Evolutionary conservation across 2,888 invertebrate genomes (phyloP), one percentile per base, ranked within the genome.

Genomic region (Archaeoteleia sp.): DNA sequence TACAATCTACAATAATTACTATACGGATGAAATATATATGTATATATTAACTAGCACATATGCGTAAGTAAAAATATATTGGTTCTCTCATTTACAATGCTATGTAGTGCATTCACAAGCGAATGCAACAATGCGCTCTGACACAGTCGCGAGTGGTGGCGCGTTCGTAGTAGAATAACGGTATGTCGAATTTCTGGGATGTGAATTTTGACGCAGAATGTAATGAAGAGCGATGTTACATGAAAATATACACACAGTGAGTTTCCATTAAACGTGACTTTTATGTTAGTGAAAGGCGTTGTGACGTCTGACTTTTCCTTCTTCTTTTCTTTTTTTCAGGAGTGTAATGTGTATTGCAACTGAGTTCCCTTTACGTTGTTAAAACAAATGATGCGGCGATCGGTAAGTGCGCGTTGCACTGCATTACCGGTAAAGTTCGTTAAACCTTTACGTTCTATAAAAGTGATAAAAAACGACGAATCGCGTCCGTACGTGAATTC

Each of bases 401-500:
- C 5, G 20, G 20, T 20, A 20, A 20, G 5, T 4, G 20, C 20
- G 20, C 20, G 20, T 2, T 4, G 20, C 20, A 20, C 20, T 20
- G 20, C 20, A 20, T 20, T 20, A 20, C 20, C 20, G 20, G 5
- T 20, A 20, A 20, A 20, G 5, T 20, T 2, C 20, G 5, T 20
- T 2, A 20, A 20, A 5, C 20, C 2, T 20, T 20, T 20, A 5
- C 20, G n/a, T n/a, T n/a, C n/a, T n/a, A n/a, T n/a, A n/a, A 20
- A 5, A 20, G 5, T 20, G 3, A 20, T 2, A 20, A 20, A 20
- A 20, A 20, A 5, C 20, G 20, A 20, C 20, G 5, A 2, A 20
- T 20, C 9, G 51, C 7, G 20, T 29, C 15, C 42, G 45, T 29
- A 43, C 37, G 14, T 37, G 29, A 43, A 43, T 51, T 51, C 39